A percentile compares a stretch with the other conserved stretches of the same genome.
Conservation (phyloP, 2,797 vertebrate species). For the Masticophis lateralis region DNA sequence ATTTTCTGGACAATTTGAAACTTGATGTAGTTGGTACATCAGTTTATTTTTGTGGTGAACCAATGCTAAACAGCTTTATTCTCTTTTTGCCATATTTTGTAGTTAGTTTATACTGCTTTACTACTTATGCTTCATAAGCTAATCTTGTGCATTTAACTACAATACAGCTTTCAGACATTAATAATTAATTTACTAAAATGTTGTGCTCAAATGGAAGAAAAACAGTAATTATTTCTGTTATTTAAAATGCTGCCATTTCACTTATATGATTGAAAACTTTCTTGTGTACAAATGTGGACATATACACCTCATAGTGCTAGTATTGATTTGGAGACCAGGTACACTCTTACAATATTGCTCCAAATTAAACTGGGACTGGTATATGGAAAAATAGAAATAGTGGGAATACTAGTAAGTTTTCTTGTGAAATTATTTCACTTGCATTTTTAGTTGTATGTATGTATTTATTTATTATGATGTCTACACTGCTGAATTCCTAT, state of each 20-base stretch:
- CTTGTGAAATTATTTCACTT: neutral
- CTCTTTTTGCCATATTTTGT: slow-evolving; percentile 54
- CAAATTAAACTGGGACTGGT: neutral
- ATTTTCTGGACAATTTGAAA: slow-evolving; percentile 49
- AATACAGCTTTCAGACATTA: slow-evolving; percentile 23
- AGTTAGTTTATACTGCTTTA: slow-evolving; percentile 56
- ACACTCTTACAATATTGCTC: neutral
- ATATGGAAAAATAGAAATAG: neutral
- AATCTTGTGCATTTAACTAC: slow-evolving; percentile 37
- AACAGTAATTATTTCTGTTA: neutral
- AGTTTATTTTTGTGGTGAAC: slow-evolving; percentile 46
- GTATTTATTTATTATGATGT: neutral
- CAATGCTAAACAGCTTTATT: slow-evolving; percentile 55
- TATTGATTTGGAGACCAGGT: neutral
- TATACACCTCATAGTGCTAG: neutral
- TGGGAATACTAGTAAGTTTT: neutral
- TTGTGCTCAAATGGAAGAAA: slow-evolving; percentile 7
- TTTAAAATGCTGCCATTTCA: slow-evolving; percentile 12
- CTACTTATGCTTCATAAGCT: slow-evolving; percentile 54
- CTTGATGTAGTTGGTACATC: neutral
- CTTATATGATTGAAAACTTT: neutral
- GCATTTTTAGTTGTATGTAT: neutral
- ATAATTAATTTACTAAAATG: slow-evolving; percentile 31
- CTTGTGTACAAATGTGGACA: neutral
- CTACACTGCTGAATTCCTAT: neutral